Conservation (phyloP, 2,888 invertebrate species). For the Drosophila stalkeri region DNA sequence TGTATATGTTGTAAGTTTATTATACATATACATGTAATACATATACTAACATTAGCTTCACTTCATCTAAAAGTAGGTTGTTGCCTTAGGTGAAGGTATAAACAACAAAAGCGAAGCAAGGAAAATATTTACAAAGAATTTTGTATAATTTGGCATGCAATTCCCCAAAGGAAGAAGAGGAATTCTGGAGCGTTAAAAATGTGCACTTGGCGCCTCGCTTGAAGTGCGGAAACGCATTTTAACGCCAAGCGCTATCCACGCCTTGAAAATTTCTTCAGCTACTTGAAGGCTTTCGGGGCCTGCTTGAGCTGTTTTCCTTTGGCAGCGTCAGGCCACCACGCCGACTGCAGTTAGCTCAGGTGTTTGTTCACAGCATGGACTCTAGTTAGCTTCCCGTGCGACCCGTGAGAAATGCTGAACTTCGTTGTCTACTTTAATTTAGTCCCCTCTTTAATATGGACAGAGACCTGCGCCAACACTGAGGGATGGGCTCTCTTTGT, state of each 20-base stretch:
- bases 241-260: background rate
- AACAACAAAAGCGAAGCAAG: slow-evolving; percentile 3
- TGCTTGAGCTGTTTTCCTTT: slow-evolving; percentile 2
- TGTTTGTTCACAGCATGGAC: slow-evolving; percentile 15
- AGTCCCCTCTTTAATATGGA: slow-evolving; percentile 29
- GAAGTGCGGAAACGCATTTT: slow-evolving; percentile 50
- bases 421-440: slow-evolving; percentile 60
- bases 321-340: background rate
- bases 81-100: slow-evolving; percentile 14
- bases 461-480: background rate
- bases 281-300: slow-evolving; percentile 15
- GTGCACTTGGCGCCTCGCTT: slow-evolving; percentile 54
- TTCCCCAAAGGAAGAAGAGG: slow-evolving; percentile 1
- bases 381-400: slow-evolving; percentile 10
- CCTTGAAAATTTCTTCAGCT: slow-evolving; percentile 10
- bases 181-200: slow-evolving; percentile 42
- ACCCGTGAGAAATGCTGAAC: slow-evolving; percentile 6
- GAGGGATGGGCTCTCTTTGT: background rate
- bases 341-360: slow-evolving; percentile 35
- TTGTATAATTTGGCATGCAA: slow-evolving; percentile 28
- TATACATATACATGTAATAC: no score
- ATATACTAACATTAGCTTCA: background rate
- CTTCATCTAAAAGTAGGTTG: background rate
- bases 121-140: slow-evolving; percentile 54
- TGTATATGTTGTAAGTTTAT: background rate